Conservation (phyloP, 2,888 invertebrate species). For the Sthenelais limicola region DNA sequence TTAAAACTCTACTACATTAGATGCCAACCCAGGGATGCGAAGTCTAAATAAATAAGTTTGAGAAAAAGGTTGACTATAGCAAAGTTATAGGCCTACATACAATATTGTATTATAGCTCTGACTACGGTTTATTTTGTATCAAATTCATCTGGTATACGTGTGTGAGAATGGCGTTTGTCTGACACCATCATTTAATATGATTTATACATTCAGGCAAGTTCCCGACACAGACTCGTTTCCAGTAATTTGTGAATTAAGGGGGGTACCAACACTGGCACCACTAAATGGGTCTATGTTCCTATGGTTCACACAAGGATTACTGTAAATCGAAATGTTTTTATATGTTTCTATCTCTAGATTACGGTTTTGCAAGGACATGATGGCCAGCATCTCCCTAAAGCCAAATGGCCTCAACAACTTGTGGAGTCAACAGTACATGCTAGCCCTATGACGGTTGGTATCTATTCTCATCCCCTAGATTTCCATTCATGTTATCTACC, state of each 20-base stretch:
- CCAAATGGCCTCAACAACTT: conserved; percentile 65
- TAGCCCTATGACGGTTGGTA: conserved; percentile 65
- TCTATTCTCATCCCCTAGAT: no score
- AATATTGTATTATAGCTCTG: background rate
- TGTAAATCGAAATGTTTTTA: background rate
- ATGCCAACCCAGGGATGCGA: no score
- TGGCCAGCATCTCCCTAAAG: conserved; percentile 55
- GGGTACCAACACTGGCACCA: background rate
- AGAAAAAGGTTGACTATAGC: background rate
- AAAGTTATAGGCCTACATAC: background rate
- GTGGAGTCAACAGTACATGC: conserved; percentile 63
- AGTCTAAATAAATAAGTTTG: background rate
- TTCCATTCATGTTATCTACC: background rate
- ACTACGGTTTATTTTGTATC: no score
- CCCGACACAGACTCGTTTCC: no score
- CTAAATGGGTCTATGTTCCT: background rate
- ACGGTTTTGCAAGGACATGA: conserved; percentile 61
- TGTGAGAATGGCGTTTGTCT: no score
- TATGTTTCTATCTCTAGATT: conserved; percentile 41
- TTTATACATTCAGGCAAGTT: background rate
- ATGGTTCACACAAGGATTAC: background rate
- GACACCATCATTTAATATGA: no score
- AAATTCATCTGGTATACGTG: no score
- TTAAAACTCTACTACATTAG: no score
- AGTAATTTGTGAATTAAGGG: no score